These are phyloP conservation scores for Muschampia plurimacula DNA, from an alignment of 2,888 invertebrate genomes.

Conservation along the genomic window DNA sequence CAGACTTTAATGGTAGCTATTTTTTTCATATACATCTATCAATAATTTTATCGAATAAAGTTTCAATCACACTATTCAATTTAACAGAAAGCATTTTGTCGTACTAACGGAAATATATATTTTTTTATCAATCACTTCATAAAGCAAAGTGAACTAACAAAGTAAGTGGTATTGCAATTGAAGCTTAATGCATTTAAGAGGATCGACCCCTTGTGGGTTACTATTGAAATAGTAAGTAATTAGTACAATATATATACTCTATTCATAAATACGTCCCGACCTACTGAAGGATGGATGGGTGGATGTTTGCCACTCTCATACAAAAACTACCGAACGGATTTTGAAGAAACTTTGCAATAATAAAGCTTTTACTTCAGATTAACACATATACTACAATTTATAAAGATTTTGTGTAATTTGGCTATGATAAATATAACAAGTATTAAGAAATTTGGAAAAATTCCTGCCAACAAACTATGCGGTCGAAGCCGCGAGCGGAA, in stretches of 20 bases:
- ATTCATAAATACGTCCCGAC: too few species aligned
- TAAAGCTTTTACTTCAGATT: too few species aligned
- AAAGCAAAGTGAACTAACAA: slow-evolving; percentile 42
- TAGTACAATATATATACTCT: neutral
- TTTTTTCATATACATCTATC: slow-evolving; percentile 13
- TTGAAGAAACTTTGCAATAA: too few species aligned
- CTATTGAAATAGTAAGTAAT: slow-evolving; percentile 3
- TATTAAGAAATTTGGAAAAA: too few species aligned
- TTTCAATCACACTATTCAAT: slow-evolving; percentile 49
- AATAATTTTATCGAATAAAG: slow-evolving; percentile 21
- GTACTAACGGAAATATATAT: slow-evolving; percentile 49
- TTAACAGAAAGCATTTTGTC: slow-evolving; percentile 63
- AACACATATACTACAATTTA: too few species aligned
- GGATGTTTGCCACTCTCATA: too few species aligned
- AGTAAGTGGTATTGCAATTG: slow-evolving; percentile 33
- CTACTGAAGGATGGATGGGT: too few species aligned
- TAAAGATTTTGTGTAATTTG: too few species aligned
- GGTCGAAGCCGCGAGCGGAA: too few species aligned
- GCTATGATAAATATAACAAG: too few species aligned
- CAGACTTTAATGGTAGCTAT: neutral
- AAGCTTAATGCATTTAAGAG: slow-evolving; percentile 29
- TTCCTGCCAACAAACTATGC: too few species aligned
- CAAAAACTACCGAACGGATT: too few species aligned
- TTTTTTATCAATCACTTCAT: slow-evolving; percentile 54
- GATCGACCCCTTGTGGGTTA: slow-evolving; percentile 7